Evolutionary conservation across 2,113 vertebrate species (phyloP).

Genomic region (Mustelus asterias): DNA sequence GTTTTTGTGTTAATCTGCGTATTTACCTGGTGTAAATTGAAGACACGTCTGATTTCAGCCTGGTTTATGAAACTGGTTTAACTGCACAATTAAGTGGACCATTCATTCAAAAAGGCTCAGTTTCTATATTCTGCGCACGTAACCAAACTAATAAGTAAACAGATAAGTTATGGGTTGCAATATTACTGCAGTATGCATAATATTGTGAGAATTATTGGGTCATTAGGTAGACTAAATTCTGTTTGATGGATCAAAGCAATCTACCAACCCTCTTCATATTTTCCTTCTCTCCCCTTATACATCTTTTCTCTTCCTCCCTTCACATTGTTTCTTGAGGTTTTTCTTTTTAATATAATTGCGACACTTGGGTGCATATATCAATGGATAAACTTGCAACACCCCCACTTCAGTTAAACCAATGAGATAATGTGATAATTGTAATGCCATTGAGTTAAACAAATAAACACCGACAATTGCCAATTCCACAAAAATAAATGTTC

Average conservation of each 20-base stretch:
- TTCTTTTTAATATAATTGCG: not conserved
- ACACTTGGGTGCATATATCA: not conserved
- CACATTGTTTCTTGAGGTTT: not conserved
- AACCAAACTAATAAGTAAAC: not conserved
- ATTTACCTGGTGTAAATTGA: constrained; percentile 12
- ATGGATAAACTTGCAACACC: not conserved
- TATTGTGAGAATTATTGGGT: not conserved
- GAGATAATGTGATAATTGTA: not conserved
- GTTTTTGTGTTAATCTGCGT: not conserved
- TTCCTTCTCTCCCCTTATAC: not conserved
- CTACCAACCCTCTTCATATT: not conserved
- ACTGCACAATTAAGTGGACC: not conserved
- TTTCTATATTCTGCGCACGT: not conserved
- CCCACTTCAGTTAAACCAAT: not conserved
- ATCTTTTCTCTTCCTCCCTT: not conserved
- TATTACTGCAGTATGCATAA: constrained; percentile 6
- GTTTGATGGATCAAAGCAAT: not conserved
- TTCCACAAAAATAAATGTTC: not conserved
- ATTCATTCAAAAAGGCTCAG: not conserved
- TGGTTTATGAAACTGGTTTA: not conserved
- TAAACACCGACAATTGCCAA: not conserved
- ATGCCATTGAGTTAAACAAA: not conserved
- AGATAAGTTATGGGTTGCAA: not conserved
- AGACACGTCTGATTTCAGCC: not conserved
- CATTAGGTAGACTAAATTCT: not conserved